phyloP scores from a whole-genome alignment of 1,140 invertebrate genomes.

The Drosophila lacertosa region DNA sequence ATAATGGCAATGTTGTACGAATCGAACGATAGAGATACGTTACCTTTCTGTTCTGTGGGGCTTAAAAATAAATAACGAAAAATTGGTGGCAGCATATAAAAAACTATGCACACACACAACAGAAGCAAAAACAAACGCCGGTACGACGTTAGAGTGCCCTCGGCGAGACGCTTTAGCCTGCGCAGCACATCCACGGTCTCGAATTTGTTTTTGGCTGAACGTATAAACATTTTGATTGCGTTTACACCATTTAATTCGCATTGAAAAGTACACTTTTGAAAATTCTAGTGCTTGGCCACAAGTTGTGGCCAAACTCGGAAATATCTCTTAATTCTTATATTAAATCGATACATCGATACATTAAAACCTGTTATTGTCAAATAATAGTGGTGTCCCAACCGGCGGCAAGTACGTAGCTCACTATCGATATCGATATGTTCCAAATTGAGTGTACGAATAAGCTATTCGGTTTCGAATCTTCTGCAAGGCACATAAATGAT shows the following conservation, averaged over 20 bases:
- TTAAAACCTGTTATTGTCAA: not conserved
- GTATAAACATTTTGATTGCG: constrained; percentile 72
- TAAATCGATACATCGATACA: constrained; percentile 38
- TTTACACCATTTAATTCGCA: constrained; percentile 40
- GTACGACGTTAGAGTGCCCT: constrained; percentile 88
- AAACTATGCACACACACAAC: constrained; percentile 86
- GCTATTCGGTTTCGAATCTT: no score
- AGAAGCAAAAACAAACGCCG: constrained; percentile 87
- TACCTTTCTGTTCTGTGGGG: constrained; percentile 83
- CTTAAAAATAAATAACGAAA: constrained; percentile 87
- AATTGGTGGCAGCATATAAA: constrained; percentile 88
- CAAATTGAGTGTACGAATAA: no score
- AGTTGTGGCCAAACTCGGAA: constrained; percentile 47
- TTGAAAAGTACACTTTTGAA: constrained; percentile 52
- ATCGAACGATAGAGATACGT: constrained; percentile 38
- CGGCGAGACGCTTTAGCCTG: constrained; percentile 86
- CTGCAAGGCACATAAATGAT: no score
- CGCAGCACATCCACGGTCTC: constrained; percentile 85
- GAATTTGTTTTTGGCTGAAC: constrained; percentile 83
- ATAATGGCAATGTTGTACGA: no score
- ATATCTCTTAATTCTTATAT: constrained; percentile 10
- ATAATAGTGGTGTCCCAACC: not conserved
- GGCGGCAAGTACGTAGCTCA: no score
- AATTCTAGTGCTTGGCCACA: constrained; percentile 43
- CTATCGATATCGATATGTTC: constrained; percentile 2